phyloP scores from a whole-genome alignment of 2,888 invertebrate species.

The Troides helena region DNA sequence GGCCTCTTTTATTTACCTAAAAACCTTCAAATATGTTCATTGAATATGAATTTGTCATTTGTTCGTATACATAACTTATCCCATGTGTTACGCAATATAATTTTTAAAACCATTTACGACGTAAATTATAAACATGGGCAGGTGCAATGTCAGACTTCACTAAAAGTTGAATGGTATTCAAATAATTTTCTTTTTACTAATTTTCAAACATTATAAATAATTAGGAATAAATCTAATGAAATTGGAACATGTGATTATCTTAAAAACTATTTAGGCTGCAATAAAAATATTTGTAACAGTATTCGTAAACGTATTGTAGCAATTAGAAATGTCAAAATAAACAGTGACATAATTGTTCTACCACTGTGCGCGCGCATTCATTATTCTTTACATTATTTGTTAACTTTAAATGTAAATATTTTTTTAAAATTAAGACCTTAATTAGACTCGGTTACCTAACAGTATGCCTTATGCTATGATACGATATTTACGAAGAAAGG shows the following conservation, averaged over 20 bases:
- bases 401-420: constrained; percentile 47
- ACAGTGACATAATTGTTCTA: constrained; percentile 51
- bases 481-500: constrained; percentile 64
- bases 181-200: too few relatives aligned
- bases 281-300: not conserved
- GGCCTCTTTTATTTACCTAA: constrained; percentile 8
- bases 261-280: too few relatives aligned
- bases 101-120: not conserved
- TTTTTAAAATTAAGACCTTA: constrained; percentile 24
- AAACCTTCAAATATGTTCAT: constrained; percentile 14
- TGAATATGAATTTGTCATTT: constrained; percentile 3
- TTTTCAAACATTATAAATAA: too few relatives aligned
- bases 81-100: constrained; percentile 17
- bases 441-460: constrained; percentile 30
- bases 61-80: constrained; percentile 1
- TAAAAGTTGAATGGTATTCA: too few relatives aligned
- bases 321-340: constrained; percentile 53
- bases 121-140: not conserved
- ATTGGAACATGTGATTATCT: too few relatives aligned
- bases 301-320: constrained; percentile 24
- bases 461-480: constrained; percentile 67
- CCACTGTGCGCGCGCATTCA: constrained; percentile 35
- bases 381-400: constrained; percentile 28
- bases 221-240: too few relatives aligned
- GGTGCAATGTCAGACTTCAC: too few relatives aligned